Evolutionary conservation across 2,888 invertebrate genomes (phyloP).

Genomic region (Cheilosia vulpina): DNA sequence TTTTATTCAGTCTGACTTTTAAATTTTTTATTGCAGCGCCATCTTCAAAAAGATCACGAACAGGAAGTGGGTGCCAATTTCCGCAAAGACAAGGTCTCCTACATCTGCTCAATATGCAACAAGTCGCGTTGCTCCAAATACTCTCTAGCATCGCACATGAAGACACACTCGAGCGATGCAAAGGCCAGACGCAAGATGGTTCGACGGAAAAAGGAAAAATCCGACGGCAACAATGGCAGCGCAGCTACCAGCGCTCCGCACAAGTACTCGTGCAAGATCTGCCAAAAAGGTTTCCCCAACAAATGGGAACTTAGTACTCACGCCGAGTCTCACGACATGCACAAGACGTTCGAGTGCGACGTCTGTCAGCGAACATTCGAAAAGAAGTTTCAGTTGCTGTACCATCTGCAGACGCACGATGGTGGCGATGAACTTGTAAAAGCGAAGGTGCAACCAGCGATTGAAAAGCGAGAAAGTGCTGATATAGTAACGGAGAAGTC

Average conservation of each 20-base stretch:
- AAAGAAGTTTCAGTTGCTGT: slow-evolving; percentile 73
- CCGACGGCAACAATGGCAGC: not conserved
- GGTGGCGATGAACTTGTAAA: slow-evolving; percentile 63
- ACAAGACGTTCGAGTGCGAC: slow-evolving; percentile 73
- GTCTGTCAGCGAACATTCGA: slow-evolving; percentile 72
- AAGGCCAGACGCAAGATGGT: slow-evolving; percentile 36
- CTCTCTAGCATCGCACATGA: slow-evolving; percentile 72
- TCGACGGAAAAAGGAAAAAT: slow-evolving; percentile 43
- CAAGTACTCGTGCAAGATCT: slow-evolving; percentile 71
- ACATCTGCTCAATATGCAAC: slow-evolving; percentile 72
- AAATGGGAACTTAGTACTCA: slow-evolving; percentile 74
- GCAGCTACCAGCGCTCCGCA: slow-evolving; percentile 2
- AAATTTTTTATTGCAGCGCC: slow-evolving; percentile 51
- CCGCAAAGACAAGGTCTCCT: slow-evolving; percentile 64
- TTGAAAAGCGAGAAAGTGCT: not conserved
- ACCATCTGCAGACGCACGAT: slow-evolving; percentile 75
- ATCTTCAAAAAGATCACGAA: slow-evolving; percentile 72
- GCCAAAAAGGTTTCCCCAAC: slow-evolving; percentile 73
- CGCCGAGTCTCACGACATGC: slow-evolving; percentile 61
- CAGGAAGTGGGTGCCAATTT: slow-evolving; percentile 65
- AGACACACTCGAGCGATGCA: slow-evolving; percentile 54
- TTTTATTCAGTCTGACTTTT: not conserved
- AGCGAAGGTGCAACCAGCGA: slow-evolving; percentile 48
- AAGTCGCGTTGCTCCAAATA: slow-evolving; percentile 70
- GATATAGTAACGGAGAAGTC: not conserved